Evolutionary conservation across 1,140 invertebrate species (phyloP).

Genomic region (Zaprionus ghesquierei): DNA sequence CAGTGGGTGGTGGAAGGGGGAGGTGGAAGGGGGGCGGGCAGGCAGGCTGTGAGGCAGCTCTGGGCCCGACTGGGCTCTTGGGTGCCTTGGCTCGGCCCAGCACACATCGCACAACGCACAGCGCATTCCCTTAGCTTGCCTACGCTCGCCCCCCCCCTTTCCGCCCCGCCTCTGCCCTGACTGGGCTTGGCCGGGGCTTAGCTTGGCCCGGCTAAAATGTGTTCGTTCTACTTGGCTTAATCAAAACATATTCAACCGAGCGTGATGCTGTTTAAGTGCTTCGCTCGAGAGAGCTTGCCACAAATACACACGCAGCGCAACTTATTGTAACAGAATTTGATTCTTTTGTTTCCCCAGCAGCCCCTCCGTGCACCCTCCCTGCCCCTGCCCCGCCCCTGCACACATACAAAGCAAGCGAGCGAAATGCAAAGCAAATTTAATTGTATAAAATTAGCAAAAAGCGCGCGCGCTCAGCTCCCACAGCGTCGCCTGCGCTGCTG

Average conservation of each 20-base stretch:
- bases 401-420: background rate
- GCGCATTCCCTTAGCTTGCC: background rate
- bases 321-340: conserved; percentile 78
- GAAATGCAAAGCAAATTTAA: conserved; percentile 70
- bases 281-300: conserved; percentile 75
- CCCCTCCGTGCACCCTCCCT: no score
- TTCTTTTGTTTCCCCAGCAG: conserved; percentile 60
- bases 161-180: background rate
- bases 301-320: conserved; percentile 67
- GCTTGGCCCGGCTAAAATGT: conserved; percentile 60
- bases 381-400: background rate
- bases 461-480: conserved; percentile 25
- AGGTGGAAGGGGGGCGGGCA: background rate
- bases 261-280: conserved; percentile 77
- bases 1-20: background rate
- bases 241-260: conserved; percentile 79
- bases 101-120: background rate
- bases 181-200: background rate
- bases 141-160: no score
- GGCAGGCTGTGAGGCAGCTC: background rate
- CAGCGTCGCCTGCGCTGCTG: background rate
- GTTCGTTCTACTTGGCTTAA: conserved; percentile 80
- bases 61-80: conserved; percentile 14
- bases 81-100: conserved; percentile 13
- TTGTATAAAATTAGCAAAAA: conserved; percentile 69